phyloP scores from a whole-genome alignment of 2,888 invertebrate species.

The Syritta pipiens region DNA sequence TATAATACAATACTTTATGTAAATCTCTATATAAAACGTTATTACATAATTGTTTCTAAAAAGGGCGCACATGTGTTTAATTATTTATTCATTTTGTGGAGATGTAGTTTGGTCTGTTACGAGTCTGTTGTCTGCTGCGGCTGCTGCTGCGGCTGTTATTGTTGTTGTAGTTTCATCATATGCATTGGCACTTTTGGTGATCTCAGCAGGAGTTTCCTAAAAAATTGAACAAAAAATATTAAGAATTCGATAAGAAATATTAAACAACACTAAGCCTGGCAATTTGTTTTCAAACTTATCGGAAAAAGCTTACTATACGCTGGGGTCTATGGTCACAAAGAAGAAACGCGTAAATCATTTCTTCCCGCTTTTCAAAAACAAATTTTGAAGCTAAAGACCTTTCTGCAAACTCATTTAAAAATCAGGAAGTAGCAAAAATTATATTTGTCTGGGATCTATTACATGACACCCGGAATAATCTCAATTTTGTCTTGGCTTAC shows the following conservation, averaged over 20 bases:
- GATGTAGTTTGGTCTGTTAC: constrained; percentile 60
- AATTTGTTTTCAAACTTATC: too few relatives aligned
- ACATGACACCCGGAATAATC: too few relatives aligned
- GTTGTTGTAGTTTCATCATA: constrained; percentile 71
- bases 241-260: background rate
- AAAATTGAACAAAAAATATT: constrained; percentile 28
- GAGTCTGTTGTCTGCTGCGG: constrained; percentile 31
- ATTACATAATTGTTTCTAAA: constrained; percentile 65
- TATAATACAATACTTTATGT: constrained; percentile 63
- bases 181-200: constrained; percentile 74
- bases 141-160: constrained; percentile 65
- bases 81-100: constrained; percentile 17
- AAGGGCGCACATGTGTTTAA: constrained; percentile 62
- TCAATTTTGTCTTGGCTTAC: too few relatives aligned
- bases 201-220: constrained; percentile 78
- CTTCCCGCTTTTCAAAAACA: too few relatives aligned
- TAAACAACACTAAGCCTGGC: too few relatives aligned
- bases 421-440: too few relatives aligned
- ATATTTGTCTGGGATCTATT: too few relatives aligned
- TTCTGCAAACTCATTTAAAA: too few relatives aligned
- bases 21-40: constrained; percentile 66
- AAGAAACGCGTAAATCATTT: too few relatives aligned
- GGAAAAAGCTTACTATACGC: too few relatives aligned
- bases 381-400: too few relatives aligned
- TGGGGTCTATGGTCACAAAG: too few relatives aligned